Evolutionary conservation across 2,888 invertebrate species (phyloP), one percentile per base, ranked within the genome.

Genomic region (Isoperla grammatica): DNA sequence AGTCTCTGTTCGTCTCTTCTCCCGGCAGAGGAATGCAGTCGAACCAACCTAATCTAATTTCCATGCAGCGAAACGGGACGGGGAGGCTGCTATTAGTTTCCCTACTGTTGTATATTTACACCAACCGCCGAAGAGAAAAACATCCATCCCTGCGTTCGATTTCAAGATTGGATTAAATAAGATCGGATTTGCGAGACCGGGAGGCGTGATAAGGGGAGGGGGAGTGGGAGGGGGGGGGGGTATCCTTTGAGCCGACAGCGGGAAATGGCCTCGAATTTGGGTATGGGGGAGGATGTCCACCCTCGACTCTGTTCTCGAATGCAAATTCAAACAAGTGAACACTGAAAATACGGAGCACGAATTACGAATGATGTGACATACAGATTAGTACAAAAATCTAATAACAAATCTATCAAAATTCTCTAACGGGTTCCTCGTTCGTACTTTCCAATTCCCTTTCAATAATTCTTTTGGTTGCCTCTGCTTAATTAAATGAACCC

Each of bases 311-410:
- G 61, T 58, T 61, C 58, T 61, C 46, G 46, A 42, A 58, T 61
- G 61, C 61, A 58, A 61, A 61, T 61, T 53, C 55, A 35, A 48
- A 48, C 49, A 58, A 58, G 57, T 46, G 61, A 54, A 45, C 60
- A 43, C 49, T 60, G 42, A 40, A 56, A 22, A 49, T 56, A 54
- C 59, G 22, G n/a, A 50, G 40, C 60, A 48, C 48, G 53, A 23
- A 39, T 42, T 56, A 48, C 23, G 29, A 39, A 53, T 12, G 8
- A 37, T 15, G 45, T 15, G 19, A 37, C 9, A 1, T 39, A 39
- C 53, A 53, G 37, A 19, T 53, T 35, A 37, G 37, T 53, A 15
- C 53, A 20, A 17, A 53, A 53, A 53, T 39, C 53, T 39, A 37
- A 53, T 53, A 53, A 53, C 53, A 37, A 53, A 53, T 53, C 53